phyloP scores from a whole-genome alignment of 64 coral and sea anemone species.

The Stichodactyla helianthus region DNA sequence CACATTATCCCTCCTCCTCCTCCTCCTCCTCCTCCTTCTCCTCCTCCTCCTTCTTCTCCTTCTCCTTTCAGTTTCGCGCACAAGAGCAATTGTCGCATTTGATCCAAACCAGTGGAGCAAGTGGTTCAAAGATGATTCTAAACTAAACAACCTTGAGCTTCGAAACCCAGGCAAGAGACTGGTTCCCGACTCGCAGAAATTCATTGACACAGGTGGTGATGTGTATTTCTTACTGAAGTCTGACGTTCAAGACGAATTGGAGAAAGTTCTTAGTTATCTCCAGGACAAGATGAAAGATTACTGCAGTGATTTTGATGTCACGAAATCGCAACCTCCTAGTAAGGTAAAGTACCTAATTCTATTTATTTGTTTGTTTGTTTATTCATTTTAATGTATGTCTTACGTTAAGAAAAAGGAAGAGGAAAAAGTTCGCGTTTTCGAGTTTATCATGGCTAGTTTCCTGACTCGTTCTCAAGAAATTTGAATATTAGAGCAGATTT shows the following conservation, averaged over 20 bases:
- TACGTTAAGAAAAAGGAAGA: too few relatives aligned
- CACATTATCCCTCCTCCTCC: too few relatives aligned
- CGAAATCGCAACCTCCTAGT: slow-evolving; percentile 45
- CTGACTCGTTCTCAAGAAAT: too few relatives aligned
- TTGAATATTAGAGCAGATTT: too few relatives aligned
- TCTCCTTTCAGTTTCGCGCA: slow-evolving; percentile 23
- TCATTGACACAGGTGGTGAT: slow-evolving; percentile 80
- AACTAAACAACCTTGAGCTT: slow-evolving; percentile 33
- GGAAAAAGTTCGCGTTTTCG: too few relatives aligned
- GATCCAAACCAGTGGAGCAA: slow-evolving; percentile 60
- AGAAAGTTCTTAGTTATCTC: slow-evolving; percentile 24
- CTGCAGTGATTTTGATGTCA: slow-evolving; percentile 22
- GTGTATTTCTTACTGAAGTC: slow-evolving; percentile 71
- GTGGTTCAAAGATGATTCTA: slow-evolving; percentile 56
- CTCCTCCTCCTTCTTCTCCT: too few relatives aligned
- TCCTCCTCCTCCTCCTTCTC: too few relatives aligned
- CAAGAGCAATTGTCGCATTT: slow-evolving; percentile 66
- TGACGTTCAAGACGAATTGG: slow-evolving; percentile 3
- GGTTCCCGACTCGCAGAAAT: slow-evolving; percentile 57
- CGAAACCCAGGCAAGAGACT: slow-evolving; percentile 11
- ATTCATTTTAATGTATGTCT: too few relatives aligned
- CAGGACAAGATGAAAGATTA: slow-evolving; percentile 39
- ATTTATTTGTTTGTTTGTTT: too few relatives aligned
- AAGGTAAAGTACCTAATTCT: slow-evolving; percentile 19
- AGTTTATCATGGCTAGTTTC: too few relatives aligned